Conservation (phyloP, 2,113 vertebrate genomes). For the Channa argus region DNA sequence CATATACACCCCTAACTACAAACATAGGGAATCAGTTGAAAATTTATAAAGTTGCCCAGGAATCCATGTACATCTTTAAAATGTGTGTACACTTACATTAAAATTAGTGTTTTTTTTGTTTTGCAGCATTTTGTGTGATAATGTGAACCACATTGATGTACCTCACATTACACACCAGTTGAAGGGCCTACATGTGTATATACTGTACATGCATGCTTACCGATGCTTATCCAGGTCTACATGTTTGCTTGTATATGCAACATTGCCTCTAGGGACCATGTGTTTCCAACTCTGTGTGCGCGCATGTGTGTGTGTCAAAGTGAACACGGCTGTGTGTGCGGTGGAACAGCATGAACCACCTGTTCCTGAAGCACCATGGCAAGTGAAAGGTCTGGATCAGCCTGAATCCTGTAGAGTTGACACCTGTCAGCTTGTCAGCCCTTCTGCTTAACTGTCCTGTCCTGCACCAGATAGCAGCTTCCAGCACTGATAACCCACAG, state of each 20-base stretch:
- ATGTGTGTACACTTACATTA: too few relatives aligned
- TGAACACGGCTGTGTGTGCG: slow-evolving; percentile 17
- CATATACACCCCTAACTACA: too few relatives aligned
- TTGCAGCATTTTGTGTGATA: too few relatives aligned
- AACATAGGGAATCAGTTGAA: too few relatives aligned
- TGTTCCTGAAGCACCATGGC: slow-evolving; percentile 54
- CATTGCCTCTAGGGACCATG: not conserved
- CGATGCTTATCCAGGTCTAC: not conserved
- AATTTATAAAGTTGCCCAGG: too few relatives aligned
- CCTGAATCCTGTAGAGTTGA: slow-evolving; percentile 52
- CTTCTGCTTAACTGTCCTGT: slow-evolving; percentile 56
- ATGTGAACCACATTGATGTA: not conserved
- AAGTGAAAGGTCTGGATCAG: slow-evolving; percentile 53
- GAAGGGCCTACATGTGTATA: not conserved
- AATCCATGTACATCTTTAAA: too few relatives aligned
- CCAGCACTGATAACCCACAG: slow-evolving; percentile 52
- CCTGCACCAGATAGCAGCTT: slow-evolving; percentile 42
- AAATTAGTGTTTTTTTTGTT: not conserved
- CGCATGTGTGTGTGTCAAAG: not conserved
- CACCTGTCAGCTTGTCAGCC: slow-evolving; percentile 71
- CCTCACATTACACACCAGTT: not conserved
- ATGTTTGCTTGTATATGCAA: not conserved
- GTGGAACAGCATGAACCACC: slow-evolving; percentile 62
- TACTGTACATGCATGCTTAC: not conserved
- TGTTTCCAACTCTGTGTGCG: not conserved